Evolutionary conservation across 1,140 invertebrate species (phyloP).

Genomic region (Bombus sylvicola): DNA sequence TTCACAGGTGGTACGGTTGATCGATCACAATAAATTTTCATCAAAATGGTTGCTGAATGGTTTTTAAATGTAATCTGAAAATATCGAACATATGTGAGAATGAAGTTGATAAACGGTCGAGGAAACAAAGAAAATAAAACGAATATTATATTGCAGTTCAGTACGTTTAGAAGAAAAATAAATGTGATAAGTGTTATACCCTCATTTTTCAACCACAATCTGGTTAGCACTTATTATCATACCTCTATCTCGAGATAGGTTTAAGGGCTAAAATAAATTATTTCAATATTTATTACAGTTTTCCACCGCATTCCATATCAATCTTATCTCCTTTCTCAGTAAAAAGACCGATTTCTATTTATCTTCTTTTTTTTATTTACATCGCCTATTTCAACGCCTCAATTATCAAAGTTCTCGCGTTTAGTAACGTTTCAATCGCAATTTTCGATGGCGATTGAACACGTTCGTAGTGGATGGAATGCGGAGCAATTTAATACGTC

Average conservation of each 20-base stretch:
- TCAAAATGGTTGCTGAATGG: no score
- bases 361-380: neutral
- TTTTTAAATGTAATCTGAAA: no score
- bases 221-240: no score
- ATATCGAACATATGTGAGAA: no score
- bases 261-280: neutral
- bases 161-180: no score
- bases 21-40: no score
- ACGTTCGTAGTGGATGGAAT: neutral
- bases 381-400: neutral
- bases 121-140: no score
- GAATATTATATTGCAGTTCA: no score
- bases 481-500: neutral
- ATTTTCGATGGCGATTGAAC: neutral
- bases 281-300: neutral
- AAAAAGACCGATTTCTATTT: neutral
- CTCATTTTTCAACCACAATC: neutral
- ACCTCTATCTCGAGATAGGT: neutral
- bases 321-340: neutral
- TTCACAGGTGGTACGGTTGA: no score
- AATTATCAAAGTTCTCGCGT: neutral
- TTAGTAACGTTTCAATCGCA: neutral
- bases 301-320: neutral
- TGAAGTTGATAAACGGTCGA: no score
- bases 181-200: neutral